These are phyloP conservation scores for Drosophila merina DNA, from an alignment of 2,888 invertebrate genomes.

Conservation along the genomic window DNA sequence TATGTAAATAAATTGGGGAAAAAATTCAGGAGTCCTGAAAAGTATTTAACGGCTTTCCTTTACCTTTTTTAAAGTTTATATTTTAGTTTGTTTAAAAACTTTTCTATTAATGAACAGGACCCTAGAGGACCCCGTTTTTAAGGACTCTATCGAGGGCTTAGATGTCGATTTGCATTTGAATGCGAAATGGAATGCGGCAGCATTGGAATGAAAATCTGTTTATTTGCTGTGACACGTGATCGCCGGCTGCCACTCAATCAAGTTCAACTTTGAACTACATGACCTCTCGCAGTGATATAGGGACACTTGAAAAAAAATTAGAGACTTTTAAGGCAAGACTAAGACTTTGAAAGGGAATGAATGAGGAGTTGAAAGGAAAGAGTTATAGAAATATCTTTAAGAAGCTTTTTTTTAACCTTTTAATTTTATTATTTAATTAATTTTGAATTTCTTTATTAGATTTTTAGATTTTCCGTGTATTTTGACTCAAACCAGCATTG, in stretches of 20 bases:
- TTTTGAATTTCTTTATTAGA: neutral
- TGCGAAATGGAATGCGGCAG: slow-evolving; percentile 12
- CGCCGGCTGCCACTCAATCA: slow-evolving; percentile 44
- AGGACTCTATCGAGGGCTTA: slow-evolving; percentile 35
- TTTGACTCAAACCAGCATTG: neutral
- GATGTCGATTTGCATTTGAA: slow-evolving; percentile 24
- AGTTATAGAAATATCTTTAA: too few relatives aligned
- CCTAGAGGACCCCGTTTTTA: neutral
- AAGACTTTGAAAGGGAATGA: too few relatives aligned
- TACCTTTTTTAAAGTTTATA: neutral
- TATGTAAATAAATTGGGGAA: slow-evolving; percentile 37
- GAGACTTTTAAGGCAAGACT: neutral
- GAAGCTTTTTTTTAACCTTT: too few relatives aligned
- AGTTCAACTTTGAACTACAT: slow-evolving; percentile 39
- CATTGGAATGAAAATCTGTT: slow-evolving; percentile 43
- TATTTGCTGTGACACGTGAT: slow-evolving; percentile 36
- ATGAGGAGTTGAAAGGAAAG: too few relatives aligned
- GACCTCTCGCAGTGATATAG: neutral
- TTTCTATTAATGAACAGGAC: slow-evolving; percentile 24
- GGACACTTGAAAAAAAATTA: neutral
- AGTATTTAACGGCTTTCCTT: neutral
- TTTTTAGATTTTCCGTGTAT: neutral
- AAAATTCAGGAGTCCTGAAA: neutral
- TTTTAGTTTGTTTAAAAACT: neutral
- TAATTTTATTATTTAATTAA: too few relatives aligned